Evolutionary conservation across 2,888 invertebrate genomes (phyloP), one percentile per base, ranked within the genome.

Genomic region (Slavum lentiscoides): DNA sequence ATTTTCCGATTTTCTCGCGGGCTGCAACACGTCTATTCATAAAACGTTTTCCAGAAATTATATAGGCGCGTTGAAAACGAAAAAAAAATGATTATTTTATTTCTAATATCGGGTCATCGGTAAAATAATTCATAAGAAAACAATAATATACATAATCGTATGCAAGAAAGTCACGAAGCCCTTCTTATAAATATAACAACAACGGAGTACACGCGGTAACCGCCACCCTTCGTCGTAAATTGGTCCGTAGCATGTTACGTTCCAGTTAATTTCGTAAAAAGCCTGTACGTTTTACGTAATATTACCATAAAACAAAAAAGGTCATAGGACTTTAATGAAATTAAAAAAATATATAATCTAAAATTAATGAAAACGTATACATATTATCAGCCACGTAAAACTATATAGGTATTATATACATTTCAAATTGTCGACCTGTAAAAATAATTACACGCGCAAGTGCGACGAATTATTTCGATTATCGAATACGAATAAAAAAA

Each of bases 251-350:
- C 74, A 74, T 53, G 74, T 55, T 55, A 55, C 21, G 19, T 66
- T 64, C 37, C 74, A 55, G 74, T 74, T 74, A 74, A 74, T 74
- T 55, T 55, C 3, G 21, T 39, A 74, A 37, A 21, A 66, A 74
- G 55, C 53, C 13, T 55, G 64, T 55, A 74, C 64, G 66, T 55
- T 73, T 39, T 74, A 66, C 53, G 3, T 66, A 74, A 74, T 74
- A 55, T 19, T 53, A 39, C 23, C 62, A 64, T 64, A 64, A 64
- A 64, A 64, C 3, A 21, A 1, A 30, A 30, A 66, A 66, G 55
- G 39, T 23, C 21, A 39, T 21, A 1, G 30, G 11, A 11, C 6
- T 58, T 5, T 43, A 8, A 30, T 30, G 8, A 49, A 64, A 55
- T 17, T 11, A 49, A 23, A 53, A 43, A 21, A 62, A 64, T 53